These are phyloP conservation scores for Mus minutoides DNA, from an alignment of 2,797 vertebrate genomes.

Conservation along the genomic window DNA sequence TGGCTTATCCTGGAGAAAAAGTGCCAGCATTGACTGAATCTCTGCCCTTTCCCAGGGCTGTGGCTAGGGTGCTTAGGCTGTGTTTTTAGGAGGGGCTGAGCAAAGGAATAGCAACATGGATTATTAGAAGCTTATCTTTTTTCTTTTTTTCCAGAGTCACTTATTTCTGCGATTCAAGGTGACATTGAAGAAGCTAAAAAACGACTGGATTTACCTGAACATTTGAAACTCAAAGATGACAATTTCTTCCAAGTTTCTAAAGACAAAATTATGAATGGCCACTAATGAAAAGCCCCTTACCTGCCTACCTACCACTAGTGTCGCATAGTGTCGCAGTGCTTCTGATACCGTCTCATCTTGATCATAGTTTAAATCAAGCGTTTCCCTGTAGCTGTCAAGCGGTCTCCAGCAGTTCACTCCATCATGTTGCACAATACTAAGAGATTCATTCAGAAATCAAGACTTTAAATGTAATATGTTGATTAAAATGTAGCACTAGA, in stretches of 20 bases:
- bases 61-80: not conserved
- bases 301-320: not conserved
- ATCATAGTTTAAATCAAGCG: conserved; percentile 18
- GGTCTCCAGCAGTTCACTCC: not conserved
- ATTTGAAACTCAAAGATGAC: conserved; percentile 92
- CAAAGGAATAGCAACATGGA: not conserved
- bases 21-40: not conserved
- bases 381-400: conserved; percentile 55
- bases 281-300: conserved; percentile 85
- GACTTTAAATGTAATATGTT: conserved; percentile 42
- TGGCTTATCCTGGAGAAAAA: conserved; percentile 1
- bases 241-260: conserved; percentile 92
- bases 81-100: not conserved
- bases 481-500: conserved; percentile 3
- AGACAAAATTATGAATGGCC: conserved; percentile 90
- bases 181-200: conserved; percentile 95
- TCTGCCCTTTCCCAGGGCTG: not conserved
- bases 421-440: not conserved
- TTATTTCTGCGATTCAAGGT: conserved; percentile 93
- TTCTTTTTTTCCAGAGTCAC: conserved; percentile 89
- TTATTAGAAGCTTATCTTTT: not conserved
- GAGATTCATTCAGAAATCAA: conserved; percentile 50
- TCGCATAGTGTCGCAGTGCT: conserved; percentile 72
- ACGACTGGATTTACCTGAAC: conserved; percentile 93
- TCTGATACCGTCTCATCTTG: not conserved